These are phyloP conservation scores for Mesodorylaimus sp. DNA, from an alignment of 2,888 invertebrate genomes.

Conservation along the genomic window DNA sequence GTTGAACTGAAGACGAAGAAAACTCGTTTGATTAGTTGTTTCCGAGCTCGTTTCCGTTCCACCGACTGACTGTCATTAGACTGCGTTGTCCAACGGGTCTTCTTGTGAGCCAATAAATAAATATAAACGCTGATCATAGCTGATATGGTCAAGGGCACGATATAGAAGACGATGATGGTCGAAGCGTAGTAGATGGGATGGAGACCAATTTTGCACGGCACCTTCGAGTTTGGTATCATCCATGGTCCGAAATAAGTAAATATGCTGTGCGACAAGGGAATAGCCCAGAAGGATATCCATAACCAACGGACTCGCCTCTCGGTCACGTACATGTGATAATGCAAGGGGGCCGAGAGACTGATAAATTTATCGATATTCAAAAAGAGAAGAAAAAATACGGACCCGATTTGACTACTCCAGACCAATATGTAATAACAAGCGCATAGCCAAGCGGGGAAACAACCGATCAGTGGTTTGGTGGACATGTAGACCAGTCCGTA, in stretches of 20 bases:
- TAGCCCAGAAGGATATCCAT: background rate
- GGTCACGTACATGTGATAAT: background rate
- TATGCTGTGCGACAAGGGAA: background rate
- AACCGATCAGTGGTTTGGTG: background rate
- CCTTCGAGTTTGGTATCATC: background rate
- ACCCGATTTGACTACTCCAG: conserved; percentile 2
- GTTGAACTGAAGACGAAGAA: conserved; percentile 11
- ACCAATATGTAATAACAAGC: background rate
- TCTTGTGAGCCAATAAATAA: background rate
- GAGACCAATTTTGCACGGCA: background rate
- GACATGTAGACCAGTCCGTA: conserved; percentile 6
- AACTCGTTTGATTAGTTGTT: background rate
- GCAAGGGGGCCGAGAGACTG: conserved; percentile 3
- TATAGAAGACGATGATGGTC: background rate
- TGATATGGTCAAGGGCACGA: background rate
- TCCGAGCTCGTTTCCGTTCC: background rate
- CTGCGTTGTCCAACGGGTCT: background rate
- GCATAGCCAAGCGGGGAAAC: conserved; percentile 4
- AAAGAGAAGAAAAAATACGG: conserved; percentile 3
- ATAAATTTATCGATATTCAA: conserved; percentile 10
- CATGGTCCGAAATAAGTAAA: too few species aligned
- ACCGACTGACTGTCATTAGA: background rate
- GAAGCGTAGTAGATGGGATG: background rate
- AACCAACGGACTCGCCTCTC: background rate
- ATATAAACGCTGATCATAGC: background rate